Conservation (phyloP, 1,140 invertebrate species). For the Hylaeus anthracinus region DNA sequence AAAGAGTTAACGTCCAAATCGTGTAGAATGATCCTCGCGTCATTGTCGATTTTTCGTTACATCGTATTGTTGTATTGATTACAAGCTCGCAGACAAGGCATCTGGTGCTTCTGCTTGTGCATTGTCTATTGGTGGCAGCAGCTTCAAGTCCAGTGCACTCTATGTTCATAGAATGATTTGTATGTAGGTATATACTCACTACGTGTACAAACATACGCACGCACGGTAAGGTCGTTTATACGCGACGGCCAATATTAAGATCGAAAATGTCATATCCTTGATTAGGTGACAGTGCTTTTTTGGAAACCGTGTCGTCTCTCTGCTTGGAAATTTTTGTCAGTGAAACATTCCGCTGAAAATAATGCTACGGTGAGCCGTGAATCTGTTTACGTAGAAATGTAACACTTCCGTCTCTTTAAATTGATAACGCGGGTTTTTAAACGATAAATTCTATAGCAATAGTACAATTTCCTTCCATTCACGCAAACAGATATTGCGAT, state of each 20-base stretch:
- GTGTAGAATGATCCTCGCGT: neutral
- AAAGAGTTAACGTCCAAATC: conserved; percentile 20
- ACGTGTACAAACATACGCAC: neutral
- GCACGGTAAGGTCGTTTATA: conserved; percentile 9
- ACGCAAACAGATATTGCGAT: neutral
- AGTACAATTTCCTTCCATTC: neutral
- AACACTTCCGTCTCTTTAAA: conserved; percentile 16
- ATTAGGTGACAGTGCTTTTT: conserved; percentile 43
- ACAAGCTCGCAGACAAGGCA: neutral
- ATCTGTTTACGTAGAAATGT: conserved; percentile 22
- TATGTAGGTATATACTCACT: conserved; percentile 12
- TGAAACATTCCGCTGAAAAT: conserved; percentile 14
- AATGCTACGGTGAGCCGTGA: conserved; percentile 55
- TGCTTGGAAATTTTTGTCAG: conserved; percentile 15
- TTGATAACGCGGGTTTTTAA: conserved; percentile 35
- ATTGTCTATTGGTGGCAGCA: conserved; percentile 40
- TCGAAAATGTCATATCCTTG: conserved; percentile 41
- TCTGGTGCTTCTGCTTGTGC: conserved; percentile 3
- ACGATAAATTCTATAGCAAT: neutral
- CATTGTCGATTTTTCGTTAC: conserved; percentile 5
- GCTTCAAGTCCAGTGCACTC: conserved; percentile 49
- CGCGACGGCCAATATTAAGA: conserved; percentile 18
- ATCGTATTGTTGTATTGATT: conserved; percentile 28
- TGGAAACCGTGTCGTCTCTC: neutral
- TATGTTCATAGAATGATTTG: conserved; percentile 23